Percentiles rank a stretch among this genome's conserved stretches.
Conservation (phyloP, 1,140 invertebrate genomes). For the Galendromus occidentalis region DNA sequence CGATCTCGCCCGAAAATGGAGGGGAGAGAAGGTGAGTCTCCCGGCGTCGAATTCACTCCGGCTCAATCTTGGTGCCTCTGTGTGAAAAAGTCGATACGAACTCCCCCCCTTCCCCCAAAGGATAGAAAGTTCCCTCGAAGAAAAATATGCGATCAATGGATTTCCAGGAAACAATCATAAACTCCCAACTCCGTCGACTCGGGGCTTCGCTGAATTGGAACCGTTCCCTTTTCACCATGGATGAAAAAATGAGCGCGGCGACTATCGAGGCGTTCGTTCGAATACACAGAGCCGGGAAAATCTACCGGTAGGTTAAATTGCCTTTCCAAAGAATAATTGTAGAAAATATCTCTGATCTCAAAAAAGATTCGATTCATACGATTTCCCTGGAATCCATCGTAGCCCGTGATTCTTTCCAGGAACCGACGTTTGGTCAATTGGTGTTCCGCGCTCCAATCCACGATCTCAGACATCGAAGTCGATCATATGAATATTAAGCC, state of each 20-base stretch:
- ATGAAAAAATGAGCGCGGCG: constrained; percentile 55
- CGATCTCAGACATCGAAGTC: constrained; percentile 95
- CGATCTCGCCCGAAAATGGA: constrained; percentile 87
- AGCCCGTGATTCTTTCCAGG: background rate
- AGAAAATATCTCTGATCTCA: too few relatives aligned
- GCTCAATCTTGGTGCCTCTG: too few relatives aligned
- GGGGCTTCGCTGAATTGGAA: constrained; percentile 90
- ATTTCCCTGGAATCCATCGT: too few relatives aligned
- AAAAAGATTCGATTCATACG: too few relatives aligned
- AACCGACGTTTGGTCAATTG: constrained; percentile 86
- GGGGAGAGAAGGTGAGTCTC: constrained; percentile 45
- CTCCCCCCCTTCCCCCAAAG: too few relatives aligned
- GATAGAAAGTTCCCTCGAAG: too few relatives aligned
- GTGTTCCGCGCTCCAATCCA: constrained; percentile 86
- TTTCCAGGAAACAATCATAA: background rate
- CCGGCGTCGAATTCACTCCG: too few relatives aligned
- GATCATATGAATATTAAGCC: constrained; percentile 73
- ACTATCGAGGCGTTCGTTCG: constrained; percentile 86
- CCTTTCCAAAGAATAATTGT: too few relatives aligned
- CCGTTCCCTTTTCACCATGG: constrained; percentile 86
- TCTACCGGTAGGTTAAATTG: constrained; percentile 61
- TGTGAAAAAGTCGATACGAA: too few relatives aligned
- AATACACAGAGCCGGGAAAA: constrained; percentile 67
- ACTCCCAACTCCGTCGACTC: constrained; percentile 55
- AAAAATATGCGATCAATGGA: too few relatives aligned